phyloP scores from a whole-genome alignment of 2,888 invertebrate species.

The Lutraria lutraria region DNA sequence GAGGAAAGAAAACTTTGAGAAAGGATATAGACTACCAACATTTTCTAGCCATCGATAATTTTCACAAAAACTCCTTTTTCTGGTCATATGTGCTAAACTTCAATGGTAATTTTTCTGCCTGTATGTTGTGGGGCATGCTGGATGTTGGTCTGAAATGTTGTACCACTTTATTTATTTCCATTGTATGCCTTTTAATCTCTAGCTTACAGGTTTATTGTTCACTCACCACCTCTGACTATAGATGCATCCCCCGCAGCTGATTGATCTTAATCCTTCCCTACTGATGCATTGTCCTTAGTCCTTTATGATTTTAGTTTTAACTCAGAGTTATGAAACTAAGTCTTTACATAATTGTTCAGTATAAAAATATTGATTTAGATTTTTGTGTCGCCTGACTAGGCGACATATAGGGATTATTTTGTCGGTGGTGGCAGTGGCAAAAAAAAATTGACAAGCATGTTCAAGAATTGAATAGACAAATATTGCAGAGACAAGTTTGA shows the following conservation, averaged over 20 bases:
- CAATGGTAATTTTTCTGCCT: constrained; percentile 90
- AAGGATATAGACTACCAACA: constrained; percentile 98
- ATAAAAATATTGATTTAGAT: too few species aligned
- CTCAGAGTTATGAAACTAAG: neutral
- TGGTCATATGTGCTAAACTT: constrained; percentile 98
- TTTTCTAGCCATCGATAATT: constrained; percentile 96
- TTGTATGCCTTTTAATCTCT: constrained; percentile 33
- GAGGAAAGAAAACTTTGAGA: constrained; percentile 96
- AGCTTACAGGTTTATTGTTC: constrained; percentile 30
- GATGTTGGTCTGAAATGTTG: neutral
- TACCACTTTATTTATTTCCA: neutral
- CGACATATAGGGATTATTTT: too few species aligned
- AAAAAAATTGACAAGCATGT: too few species aligned
- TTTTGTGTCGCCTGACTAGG: too few species aligned
- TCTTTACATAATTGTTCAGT: too few species aligned
- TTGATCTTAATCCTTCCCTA: neutral
- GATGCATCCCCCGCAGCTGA: neutral
- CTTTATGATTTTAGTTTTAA: neutral
- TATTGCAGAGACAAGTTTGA: too few species aligned
- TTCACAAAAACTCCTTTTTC: constrained; percentile 98
- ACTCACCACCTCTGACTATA: neutral
- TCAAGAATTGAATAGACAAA: too few species aligned
- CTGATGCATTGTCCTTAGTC: neutral
- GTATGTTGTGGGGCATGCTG: constrained; percentile 26
- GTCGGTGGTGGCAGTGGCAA: too few species aligned